Base-by-base conservation (phyloP, 2,888 invertebrate species). In the Caenorhabditis angaria region DNA sequence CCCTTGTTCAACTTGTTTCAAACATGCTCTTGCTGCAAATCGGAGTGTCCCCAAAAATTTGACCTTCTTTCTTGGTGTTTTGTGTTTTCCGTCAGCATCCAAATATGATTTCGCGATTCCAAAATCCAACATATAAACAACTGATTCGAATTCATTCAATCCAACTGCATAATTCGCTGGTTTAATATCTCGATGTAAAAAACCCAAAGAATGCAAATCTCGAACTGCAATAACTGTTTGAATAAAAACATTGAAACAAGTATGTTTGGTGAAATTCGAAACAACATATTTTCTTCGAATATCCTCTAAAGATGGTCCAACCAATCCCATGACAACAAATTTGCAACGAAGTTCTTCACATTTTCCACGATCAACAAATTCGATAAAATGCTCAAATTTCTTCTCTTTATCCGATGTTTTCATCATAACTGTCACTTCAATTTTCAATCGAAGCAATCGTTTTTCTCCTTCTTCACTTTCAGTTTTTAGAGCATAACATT, bases 41-140 rank as follows among this genome's bases (percentile, higher is more conserved):
- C 80, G 12, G n/a, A 76, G 35, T 1, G 80, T 80, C 54, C 80
- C 80, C 24, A 80, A 58, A 50, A 80, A 80, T 56, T 76, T 80
- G 28, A 75, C 77, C 32, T 70, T 76, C 28, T 71, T 68, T 22
- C 78, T 48, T 48, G 69, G 72, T 20, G 27, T 54, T 14, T 72
- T 69, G 53, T 67, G 66, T 3, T 59, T 61, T 12, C 70, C 70
- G 5, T 64, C 65, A 47, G 65, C 54, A 25, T 79, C 62, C 18
- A 69, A 12, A 47, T 35, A 76, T 8, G 64, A 54, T 24, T 66
- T 69, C 0, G 72, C 70, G 25, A 76, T 73, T 57, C 73, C 72
- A 32, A 76, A 76, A 54, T 73, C 70, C 2, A 76, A 54, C 66
- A 76, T 67, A 65, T 70, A 73, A 57, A 76, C 55, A 6, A 61